Percentiles rank a stretch among this genome's conserved stretches.
Conservation (phyloP, 2,797 vertebrate species). For the Spinibarbus caldwelli region DNA sequence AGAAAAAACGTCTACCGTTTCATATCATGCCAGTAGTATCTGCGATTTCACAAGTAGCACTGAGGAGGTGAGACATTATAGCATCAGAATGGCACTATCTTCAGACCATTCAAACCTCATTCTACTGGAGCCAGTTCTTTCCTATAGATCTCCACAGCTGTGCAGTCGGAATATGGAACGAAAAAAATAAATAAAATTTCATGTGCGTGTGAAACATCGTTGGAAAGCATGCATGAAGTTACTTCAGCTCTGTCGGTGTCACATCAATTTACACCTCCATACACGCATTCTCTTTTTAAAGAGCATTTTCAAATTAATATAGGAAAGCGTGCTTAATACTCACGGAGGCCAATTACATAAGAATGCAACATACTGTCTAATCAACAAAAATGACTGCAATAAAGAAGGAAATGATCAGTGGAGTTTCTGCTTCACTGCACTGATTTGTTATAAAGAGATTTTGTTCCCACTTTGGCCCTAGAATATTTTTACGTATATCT, state of each 20-base stretch:
- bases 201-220: slow-evolving; percentile 12
- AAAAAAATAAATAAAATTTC: background rate
- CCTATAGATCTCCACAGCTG: slow-evolving; percentile 27
- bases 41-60: slow-evolving; percentile 25
- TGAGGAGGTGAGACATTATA: slow-evolving; percentile 30
- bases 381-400: slow-evolving; percentile 13
- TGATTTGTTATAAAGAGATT: background rate
- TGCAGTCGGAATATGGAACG: background rate
- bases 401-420: background rate
- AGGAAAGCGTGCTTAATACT: background rate
- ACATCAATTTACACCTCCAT: background rate
- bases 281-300: slow-evolving; percentile 12
- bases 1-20: slow-evolving; percentile 15
- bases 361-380: background rate
- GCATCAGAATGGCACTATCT: slow-evolving; percentile 37
- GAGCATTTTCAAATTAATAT: background rate
- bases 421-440: background rate
- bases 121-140: background rate
- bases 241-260: background rate
- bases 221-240: background rate
- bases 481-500: background rate
- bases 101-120: slow-evolving; percentile 17
- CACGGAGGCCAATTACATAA: background rate
- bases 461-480: background rate
- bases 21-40: slow-evolving; percentile 29